Conservation (phyloP, 2,888 invertebrate genomes). For the Himalopsyche kuldschensis region DNA sequence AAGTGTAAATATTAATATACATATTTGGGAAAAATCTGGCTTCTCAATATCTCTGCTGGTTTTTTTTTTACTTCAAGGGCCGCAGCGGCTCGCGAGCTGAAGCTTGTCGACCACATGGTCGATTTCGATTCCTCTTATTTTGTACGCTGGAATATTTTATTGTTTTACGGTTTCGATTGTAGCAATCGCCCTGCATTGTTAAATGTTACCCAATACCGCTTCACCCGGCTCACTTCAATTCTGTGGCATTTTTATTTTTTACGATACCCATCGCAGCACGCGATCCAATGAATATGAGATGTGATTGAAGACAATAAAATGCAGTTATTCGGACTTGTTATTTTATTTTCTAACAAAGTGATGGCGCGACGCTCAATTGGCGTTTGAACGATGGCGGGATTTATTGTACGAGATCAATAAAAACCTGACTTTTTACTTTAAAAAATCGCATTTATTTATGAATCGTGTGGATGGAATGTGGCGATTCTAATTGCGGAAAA, state of each 20-base stretch:
- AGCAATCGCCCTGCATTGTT: neutral
- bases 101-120: neutral
- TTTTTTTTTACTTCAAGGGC: no score
- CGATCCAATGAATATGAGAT: slow-evolving; percentile 6
- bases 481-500: no score
- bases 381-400: neutral
- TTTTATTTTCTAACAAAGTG: neutral
- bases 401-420: neutral
- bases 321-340: neutral
- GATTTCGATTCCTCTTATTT: neutral
- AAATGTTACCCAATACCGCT: neutral
- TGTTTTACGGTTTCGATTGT: neutral
- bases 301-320: neutral
- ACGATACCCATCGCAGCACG: slow-evolving; percentile 9
- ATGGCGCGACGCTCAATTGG: neutral
- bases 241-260: slow-evolving; percentile 7
- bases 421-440: neutral
- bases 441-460: neutral
- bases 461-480: neutral
- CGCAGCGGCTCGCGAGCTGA: no score
- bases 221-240: neutral
- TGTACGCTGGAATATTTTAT: slow-evolving; percentile 1
- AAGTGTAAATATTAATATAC: no score
- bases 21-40: no score
- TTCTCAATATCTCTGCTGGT: no score